Conservation (phyloP, 2,888 invertebrate species). For the Epirrhoe alternata region DNA sequence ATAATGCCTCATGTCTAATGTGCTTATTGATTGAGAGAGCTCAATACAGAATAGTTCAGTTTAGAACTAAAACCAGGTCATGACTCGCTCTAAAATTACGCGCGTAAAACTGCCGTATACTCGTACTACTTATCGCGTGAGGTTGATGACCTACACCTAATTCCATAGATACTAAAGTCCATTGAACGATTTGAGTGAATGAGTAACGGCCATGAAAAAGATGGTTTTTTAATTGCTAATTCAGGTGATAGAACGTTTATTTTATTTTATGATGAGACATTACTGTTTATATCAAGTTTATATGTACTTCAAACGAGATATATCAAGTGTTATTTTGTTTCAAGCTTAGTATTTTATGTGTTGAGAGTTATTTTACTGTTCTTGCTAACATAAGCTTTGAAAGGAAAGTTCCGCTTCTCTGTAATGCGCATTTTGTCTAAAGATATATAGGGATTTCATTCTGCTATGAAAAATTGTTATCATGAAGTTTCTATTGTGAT, state of each 20-base stretch:
- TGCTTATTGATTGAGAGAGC: not conserved
- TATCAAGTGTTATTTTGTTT: too few species aligned
- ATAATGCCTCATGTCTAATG: not conserved
- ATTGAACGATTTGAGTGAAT: slow-evolving; percentile 20
- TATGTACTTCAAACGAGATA: too few species aligned
- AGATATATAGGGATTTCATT: not conserved
- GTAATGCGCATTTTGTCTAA: not conserved
- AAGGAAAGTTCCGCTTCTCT: too few species aligned
- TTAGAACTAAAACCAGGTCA: slow-evolving; percentile 1
- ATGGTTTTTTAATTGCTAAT: slow-evolving; percentile 1
- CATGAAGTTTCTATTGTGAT: not conserved
- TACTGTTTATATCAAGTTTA: not conserved
- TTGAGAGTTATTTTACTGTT: too few species aligned
- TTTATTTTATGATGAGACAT: not conserved
- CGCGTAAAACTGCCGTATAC: slow-evolving; percentile 20
- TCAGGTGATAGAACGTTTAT: not conserved
- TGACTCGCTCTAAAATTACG: slow-evolving; percentile 10
- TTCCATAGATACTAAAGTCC: slow-evolving; percentile 16
- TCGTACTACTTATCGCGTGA: slow-evolving; percentile 16
- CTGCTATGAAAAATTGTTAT: not conserved
- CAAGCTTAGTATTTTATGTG: too few species aligned
- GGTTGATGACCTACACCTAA: slow-evolving; percentile 17
- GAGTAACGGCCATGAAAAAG: slow-evolving; percentile 13
- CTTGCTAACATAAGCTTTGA: too few species aligned
- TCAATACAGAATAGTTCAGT: not conserved